A percentile compares a stretch with the other conserved stretches of the same genome.
Conservation (phyloP, 92 coral and sea anemone genomes). For the Muricea muricata region DNA sequence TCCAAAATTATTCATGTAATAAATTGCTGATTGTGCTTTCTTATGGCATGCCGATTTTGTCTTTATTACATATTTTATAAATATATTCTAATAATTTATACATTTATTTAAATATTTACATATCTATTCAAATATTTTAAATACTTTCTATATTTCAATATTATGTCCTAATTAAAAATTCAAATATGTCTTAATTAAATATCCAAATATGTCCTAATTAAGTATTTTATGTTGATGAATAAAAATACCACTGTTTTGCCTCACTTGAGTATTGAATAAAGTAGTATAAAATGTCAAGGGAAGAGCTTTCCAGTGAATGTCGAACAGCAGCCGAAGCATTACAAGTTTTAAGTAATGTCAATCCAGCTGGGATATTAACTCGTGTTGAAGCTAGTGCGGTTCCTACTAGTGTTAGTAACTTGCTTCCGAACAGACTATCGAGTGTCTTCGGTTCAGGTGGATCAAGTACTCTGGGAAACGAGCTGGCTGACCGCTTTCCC, state of each 20-base stretch:
- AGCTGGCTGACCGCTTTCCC: conserved; percentile 10
- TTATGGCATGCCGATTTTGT: background rate
- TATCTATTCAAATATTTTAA: background rate
- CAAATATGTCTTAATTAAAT: too few species aligned
- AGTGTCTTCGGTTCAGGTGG: background rate
- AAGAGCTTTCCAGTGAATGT: background rate
- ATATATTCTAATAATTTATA: too few species aligned
- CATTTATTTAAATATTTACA: too few species aligned
- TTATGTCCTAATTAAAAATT: background rate
- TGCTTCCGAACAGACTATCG: conserved; percentile 17
- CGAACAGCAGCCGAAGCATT: conserved; percentile 15
- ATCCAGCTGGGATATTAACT: background rate
- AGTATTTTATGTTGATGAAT: too few species aligned
- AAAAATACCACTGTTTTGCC: background rate
- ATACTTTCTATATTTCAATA: too few species aligned
- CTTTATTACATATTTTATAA: background rate
- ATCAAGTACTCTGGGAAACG: background rate
- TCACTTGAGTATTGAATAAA: background rate
- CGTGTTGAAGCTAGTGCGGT: background rate
- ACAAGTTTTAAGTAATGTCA: conserved; percentile 14
- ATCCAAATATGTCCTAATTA: background rate
- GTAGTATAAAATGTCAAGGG: background rate
- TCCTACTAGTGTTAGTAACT: background rate
- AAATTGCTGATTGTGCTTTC: too few species aligned
- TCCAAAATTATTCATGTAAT: too few species aligned